A percentile compares a stretch with the other conserved stretches of the same genome.
Conservation (phyloP, 2,113 vertebrate genomes). For the Acrocephalus kingi region DNA sequence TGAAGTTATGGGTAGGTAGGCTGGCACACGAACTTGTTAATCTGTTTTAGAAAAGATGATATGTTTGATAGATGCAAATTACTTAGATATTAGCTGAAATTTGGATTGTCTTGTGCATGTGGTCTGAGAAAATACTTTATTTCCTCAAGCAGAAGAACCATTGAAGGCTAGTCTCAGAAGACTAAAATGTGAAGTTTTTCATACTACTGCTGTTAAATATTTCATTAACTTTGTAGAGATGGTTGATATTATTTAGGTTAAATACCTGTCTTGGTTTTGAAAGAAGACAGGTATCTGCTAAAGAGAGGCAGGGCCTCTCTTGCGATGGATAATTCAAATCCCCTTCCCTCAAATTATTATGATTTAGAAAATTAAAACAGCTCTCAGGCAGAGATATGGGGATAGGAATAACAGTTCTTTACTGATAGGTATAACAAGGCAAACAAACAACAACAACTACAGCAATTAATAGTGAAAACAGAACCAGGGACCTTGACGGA, state of each 20-base stretch:
- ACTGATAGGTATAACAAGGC: no score
- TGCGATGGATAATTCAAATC: no score
- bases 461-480: no score
- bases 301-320: no score
- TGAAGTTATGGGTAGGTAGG: not conserved
- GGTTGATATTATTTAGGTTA: not conserved
- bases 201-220: not conserved
- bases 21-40: accelerated
- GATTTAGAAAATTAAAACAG: no score
- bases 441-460: no score
- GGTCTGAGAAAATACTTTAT: not conserved
- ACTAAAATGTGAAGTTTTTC: not conserved
- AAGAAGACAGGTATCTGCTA: no score
- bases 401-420: no score
- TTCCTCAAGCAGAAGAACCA: not conserved
- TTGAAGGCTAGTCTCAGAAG: not conserved
- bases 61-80: not conserved
- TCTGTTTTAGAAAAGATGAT: not conserved
- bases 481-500: no score
- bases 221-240: not conserved
- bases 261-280: not conserved
- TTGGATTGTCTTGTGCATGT: not conserved
- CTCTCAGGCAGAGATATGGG: no score
- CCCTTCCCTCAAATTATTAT: no score
- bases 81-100: not conserved